Conservation (phyloP, 2,113 vertebrate species). For the Marmota flaviventris region DNA sequence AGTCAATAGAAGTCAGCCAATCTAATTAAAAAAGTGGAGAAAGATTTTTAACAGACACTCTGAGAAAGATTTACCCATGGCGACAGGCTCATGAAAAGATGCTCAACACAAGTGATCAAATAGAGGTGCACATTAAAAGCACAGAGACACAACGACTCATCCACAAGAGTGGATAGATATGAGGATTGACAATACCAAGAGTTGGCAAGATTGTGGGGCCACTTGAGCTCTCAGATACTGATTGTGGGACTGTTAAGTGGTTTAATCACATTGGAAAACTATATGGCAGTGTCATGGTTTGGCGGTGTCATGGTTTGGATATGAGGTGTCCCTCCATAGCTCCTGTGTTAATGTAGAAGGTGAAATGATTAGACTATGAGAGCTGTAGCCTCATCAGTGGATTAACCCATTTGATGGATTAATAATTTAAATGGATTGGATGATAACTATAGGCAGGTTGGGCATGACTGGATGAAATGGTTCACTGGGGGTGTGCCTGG, state of each 20-base stretch:
- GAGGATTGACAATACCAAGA: neutral
- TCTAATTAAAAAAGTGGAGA: neutral
- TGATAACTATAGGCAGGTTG: too few species aligned
- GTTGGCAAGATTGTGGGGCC: neutral
- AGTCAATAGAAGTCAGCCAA: neutral
- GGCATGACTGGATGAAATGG: too few species aligned
- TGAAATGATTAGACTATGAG: too few species aligned
- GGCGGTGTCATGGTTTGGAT: too few species aligned
- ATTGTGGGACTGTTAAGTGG: neutral
- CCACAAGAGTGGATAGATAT: neutral
- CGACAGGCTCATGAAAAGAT: neutral
- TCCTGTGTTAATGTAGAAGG: too few species aligned
- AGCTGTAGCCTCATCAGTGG: too few species aligned
- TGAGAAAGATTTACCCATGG: neutral
- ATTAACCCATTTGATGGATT: too few species aligned
- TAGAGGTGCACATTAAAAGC: neutral
- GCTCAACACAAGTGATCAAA: neutral
- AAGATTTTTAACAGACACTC: neutral
- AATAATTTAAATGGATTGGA: too few species aligned
- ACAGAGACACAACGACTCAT: neutral
- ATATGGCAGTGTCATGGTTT: neutral
- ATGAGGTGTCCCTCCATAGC: too few species aligned
- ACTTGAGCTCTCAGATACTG: neutral
- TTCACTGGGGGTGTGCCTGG: too few species aligned
- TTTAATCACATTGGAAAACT: neutral